Percentiles rank a stretch among this genome's conserved stretches.
Evolutionary conservation across 2,888 invertebrate genomes (phyloP).

Genomic region (Drosophila gaucha): DNA sequence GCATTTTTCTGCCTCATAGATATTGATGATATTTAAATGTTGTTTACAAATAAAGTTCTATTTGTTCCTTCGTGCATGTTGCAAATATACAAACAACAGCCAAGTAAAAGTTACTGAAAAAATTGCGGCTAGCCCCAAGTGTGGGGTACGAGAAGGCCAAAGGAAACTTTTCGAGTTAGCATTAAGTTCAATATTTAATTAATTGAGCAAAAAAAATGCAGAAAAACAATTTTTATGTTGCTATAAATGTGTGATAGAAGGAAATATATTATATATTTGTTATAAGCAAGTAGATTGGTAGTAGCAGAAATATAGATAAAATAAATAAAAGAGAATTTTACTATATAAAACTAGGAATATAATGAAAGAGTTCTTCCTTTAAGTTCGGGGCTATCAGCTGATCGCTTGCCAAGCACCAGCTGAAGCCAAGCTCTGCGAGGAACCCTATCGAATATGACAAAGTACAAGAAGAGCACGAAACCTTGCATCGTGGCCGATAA

Average conservation of each 20-base stretch:
- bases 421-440: slow-evolving; percentile 18
- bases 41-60: slow-evolving; percentile 9
- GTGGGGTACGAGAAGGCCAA: background rate
- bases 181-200: background rate
- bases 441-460: slow-evolving; percentile 8
- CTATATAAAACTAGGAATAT: no score
- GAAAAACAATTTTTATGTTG: background rate
- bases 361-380: no score
- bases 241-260: background rate
- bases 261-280: background rate
- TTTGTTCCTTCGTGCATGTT: slow-evolving; percentile 1
- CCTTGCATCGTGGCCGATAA: slow-evolving; percentile 27
- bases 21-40: slow-evolving; percentile 5
- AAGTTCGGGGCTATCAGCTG: no score
- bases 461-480: slow-evolving; percentile 30
- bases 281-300: no score
- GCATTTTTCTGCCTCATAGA: slow-evolving; percentile 2
- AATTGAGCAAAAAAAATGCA: background rate
- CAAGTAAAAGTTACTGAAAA: background rate
- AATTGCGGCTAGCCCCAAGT: background rate
- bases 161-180: background rate
- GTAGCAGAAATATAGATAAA: background rate
- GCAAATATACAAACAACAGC: background rate
- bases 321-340: no score
- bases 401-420: background rate